Evolutionary conservation across 2,888 invertebrate genomes (phyloP).

Genomic region (Drosophila siamana): DNA sequence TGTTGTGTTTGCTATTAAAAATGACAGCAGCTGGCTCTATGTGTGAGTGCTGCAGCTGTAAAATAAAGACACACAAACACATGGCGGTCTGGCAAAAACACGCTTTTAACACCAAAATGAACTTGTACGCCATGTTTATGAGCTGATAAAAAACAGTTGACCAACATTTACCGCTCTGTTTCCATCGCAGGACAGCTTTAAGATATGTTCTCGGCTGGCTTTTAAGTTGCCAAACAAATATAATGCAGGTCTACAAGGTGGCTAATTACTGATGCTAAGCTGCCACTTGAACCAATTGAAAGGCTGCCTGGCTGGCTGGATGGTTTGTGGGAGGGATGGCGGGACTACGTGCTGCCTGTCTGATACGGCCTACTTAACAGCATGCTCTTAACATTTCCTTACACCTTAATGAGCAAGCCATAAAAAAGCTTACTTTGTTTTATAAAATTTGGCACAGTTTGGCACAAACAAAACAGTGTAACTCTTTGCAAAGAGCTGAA

Average conservation of each 20-base stretch:
- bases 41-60: constrained; percentile 65
- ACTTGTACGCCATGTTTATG: constrained; percentile 80
- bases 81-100: constrained; percentile 66
- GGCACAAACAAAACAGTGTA: constrained; percentile 25
- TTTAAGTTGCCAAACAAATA: constrained; percentile 25
- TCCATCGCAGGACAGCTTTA: constrained; percentile 27
- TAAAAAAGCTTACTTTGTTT: constrained; percentile 62
- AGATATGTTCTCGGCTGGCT: constrained; percentile 10
- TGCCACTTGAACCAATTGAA: constrained; percentile 7
- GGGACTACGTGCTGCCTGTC: too few species aligned
- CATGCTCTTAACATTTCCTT: constrained; percentile 52
- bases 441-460: constrained; percentile 51
- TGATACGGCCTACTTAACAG: constrained; percentile 54
- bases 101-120: constrained; percentile 80
- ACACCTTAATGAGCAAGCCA: constrained; percentile 37
- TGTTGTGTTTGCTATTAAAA: constrained; percentile 81
- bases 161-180: constrained; percentile 71
- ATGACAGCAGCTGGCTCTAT: constrained; percentile 66
- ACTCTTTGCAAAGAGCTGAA: constrained; percentile 60
- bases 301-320: constrained; percentile 19
- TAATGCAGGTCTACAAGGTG: constrained; percentile 2
- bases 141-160: constrained; percentile 82
- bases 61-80: constrained; percentile 52
- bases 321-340: constrained; percentile 5
- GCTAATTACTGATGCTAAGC: constrained; percentile 42